Percentiles rank a stretch among this genome's conserved stretches.
phyloP scores from a whole-genome alignment of 2,888 invertebrate genomes.

The Rosalia funebris region DNA sequence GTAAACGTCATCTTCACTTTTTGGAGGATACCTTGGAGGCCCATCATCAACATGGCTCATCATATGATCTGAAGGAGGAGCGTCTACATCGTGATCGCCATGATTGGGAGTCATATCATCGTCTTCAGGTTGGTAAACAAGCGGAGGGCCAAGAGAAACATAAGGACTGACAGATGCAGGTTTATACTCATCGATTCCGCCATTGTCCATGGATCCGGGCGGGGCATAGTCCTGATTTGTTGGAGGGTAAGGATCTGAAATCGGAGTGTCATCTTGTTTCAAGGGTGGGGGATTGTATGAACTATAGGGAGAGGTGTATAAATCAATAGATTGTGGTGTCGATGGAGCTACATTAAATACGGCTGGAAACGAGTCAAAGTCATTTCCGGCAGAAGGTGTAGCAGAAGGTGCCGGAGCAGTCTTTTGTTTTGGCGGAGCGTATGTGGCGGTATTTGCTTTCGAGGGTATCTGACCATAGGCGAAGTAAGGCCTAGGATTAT shows the following conservation, averaged over 20 bases:
- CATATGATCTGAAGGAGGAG: constrained; percentile 35
- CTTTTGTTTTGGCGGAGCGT: constrained; percentile 12
- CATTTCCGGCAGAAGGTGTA: constrained; percentile 24
- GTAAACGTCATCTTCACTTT: constrained; percentile 46
- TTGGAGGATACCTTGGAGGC: constrained; percentile 47
- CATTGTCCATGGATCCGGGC: constrained; percentile 23
- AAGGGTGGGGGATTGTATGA: constrained; percentile 56
- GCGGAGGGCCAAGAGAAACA: constrained; percentile 49
- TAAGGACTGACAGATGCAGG: constrained; percentile 30
- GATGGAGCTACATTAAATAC: constrained; percentile 39
- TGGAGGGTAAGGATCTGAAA: constrained; percentile 38
- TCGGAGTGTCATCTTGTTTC: constrained; percentile 35
- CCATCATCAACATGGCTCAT: constrained; percentile 35
- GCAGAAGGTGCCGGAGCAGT: constrained; percentile 12
- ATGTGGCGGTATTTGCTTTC: constrained; percentile 19
- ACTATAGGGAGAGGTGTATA: constrained; percentile 54
- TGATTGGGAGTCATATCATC: constrained; percentile 17
- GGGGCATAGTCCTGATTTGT: constrained; percentile 29
- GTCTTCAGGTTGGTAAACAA: constrained; percentile 29
- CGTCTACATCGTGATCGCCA: constrained; percentile 25
- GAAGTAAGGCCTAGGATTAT: constrained; percentile 61
- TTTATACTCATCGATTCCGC: constrained; percentile 29
- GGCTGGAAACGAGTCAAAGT: constrained; percentile 37
- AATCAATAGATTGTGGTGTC: constrained; percentile 41
- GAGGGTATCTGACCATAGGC: constrained; percentile 48